A percentile compares a stretch with the other conserved stretches of the same genome.
Evolutionary conservation across 2,797 vertebrate species (phyloP).

Genomic region (Vespertilio murinus): DNA sequence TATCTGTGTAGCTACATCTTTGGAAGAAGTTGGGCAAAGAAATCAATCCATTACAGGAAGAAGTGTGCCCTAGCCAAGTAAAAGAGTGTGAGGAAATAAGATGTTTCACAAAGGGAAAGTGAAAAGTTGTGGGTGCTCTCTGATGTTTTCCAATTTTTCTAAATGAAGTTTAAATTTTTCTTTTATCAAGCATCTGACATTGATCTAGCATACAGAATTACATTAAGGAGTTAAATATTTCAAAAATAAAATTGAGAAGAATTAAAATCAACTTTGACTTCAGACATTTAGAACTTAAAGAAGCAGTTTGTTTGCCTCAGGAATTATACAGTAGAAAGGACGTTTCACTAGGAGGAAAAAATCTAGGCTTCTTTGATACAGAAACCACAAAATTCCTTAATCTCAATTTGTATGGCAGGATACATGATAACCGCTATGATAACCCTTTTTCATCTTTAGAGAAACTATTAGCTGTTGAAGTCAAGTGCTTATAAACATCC

Average conservation of each 20-base stretch:
- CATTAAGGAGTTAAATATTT: background rate
- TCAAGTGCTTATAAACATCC: background rate
- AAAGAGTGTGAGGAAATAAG: background rate
- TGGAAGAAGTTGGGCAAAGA: background rate
- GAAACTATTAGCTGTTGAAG: conserved; percentile 5
- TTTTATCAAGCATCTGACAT: conserved; percentile 7
- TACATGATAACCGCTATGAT: background rate
- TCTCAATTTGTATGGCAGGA: background rate
- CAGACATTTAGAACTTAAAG: conserved; percentile 26
- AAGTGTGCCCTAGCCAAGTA: background rate
- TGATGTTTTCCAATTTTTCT: conserved; percentile 9
- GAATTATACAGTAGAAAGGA: background rate
- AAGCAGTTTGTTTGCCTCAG: background rate
- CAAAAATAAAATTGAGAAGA: conserved; percentile 9
- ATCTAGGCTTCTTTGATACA: background rate
- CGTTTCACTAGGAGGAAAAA: background rate
- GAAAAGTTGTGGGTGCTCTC: background rate
- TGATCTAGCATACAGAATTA: background rate
- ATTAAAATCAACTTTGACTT: background rate
- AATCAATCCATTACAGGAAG: background rate
- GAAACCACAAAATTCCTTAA: background rate
- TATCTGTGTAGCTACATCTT: background rate
- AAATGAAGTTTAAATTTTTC: background rate
- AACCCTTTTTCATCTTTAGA: background rate
- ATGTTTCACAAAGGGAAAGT: background rate